phyloP scores from a whole-genome alignment of 2,113 vertebrate genomes.

The Protobothrops flavoviridis region DNA sequence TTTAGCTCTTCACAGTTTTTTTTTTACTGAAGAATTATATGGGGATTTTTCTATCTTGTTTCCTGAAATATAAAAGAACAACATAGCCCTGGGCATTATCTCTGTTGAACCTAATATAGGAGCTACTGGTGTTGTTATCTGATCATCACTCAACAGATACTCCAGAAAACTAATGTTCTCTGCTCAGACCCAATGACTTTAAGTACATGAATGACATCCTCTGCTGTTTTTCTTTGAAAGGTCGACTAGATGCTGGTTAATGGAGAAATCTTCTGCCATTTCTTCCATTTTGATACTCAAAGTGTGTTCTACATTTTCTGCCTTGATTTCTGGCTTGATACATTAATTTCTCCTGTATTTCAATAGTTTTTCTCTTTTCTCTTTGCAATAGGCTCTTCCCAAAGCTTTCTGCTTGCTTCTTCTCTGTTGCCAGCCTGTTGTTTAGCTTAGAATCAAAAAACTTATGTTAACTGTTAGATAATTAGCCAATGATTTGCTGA shows the following conservation, averaged over 20 bases:
- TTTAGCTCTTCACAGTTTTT: neutral
- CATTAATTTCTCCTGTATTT: neutral
- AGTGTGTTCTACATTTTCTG: neutral
- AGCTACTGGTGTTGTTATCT: neutral
- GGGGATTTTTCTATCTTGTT: neutral
- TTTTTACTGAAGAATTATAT: neutral
- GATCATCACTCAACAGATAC: neutral
- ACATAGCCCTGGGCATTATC: neutral
- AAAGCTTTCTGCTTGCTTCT: neutral
- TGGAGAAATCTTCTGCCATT: neutral
- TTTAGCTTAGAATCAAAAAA: neutral
- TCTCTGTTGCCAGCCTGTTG: neutral
- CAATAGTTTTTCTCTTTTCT: neutral
- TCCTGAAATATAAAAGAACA: neutral
- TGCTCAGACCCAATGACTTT: neutral
- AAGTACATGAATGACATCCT: neutral
- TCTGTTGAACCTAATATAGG: neutral
- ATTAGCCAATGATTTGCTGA: neutral
- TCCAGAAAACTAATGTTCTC: neutral
- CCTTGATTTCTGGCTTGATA: neutral
- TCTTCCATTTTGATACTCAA: neutral
- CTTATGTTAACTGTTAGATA: neutral
- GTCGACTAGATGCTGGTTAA: neutral
- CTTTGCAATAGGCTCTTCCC: neutral
- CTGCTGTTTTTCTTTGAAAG: neutral